Percentiles rank a stretch among this genome's conserved stretches.
phyloP scores from a whole-genome alignment of 2,113 vertebrate species.

The Montifringilla adamsi region DNA sequence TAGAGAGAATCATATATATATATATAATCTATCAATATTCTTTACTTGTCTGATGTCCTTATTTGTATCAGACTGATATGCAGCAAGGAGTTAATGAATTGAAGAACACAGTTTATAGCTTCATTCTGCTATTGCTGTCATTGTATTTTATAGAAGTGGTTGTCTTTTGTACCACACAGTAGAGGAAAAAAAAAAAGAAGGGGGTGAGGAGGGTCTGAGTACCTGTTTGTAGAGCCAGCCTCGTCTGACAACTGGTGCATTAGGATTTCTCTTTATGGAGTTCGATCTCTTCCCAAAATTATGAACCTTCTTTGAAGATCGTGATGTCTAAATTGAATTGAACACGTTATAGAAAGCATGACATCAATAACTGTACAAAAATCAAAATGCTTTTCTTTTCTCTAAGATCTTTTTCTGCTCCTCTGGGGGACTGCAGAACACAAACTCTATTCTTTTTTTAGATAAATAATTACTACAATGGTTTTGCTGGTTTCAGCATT shows the following conservation, averaged over 20 bases:
- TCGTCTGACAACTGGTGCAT: conserved; percentile 89
- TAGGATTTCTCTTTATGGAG: conserved; percentile 94
- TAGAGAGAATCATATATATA: not conserved
- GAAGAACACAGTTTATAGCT: not conserved
- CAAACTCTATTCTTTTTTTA: not conserved
- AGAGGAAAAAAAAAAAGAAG: not conserved
- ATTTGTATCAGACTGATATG: not conserved
- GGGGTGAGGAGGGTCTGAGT: not conserved
- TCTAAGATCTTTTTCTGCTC: not conserved
- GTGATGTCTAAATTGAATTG: conserved; percentile 82
- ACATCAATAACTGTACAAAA: not conserved
- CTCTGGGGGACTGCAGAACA: not conserved
- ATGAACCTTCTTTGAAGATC: conserved; percentile 93
- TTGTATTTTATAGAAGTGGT: not conserved
- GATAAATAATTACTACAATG: not conserved
- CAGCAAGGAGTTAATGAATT: not conserved
- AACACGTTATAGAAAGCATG: conserved; percentile 21
- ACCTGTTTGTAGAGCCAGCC: conserved; percentile 99
- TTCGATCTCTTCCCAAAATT: conserved; percentile 98
- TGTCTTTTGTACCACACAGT: not conserved
- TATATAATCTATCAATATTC: not conserved
- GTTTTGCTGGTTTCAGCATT: conserved; percentile 32
- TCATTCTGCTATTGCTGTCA: not conserved
- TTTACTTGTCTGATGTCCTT: not conserved
- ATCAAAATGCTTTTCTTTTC: not conserved